Conservation (phyloP, 2,113 vertebrate genomes). For the Psilopsiagon aymara region DNA sequence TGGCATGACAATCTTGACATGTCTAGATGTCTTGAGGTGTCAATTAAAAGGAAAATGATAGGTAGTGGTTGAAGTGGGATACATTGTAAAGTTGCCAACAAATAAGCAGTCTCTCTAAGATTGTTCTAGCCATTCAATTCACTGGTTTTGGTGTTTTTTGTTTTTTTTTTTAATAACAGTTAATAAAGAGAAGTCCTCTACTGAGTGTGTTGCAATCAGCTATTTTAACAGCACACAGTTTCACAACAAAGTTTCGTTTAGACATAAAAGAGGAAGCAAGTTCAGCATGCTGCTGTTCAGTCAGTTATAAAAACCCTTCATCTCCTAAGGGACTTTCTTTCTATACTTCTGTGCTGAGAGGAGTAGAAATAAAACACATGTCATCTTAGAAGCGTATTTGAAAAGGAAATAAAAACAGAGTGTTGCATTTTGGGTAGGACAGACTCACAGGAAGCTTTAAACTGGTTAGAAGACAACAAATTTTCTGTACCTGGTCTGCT, state of each 20-base stretch:
- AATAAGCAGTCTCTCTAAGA: not conserved
- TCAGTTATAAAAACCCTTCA: conserved; percentile 59
- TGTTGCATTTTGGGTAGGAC: not conserved
- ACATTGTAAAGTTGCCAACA: not conserved
- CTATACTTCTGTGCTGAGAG: conserved; percentile 41
- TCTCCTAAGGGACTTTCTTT: conserved; percentile 73
- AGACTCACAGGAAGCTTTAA: not conserved
- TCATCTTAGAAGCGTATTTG: conserved; percentile 23
- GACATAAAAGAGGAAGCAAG: conserved; percentile 74
- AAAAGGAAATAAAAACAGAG: conserved; percentile 37
- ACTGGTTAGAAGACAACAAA: not conserved
- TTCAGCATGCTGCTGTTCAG: conserved; percentile 48
- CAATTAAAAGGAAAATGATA: not conserved
- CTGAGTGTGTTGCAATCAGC: conserved; percentile 8
- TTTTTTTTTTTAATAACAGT: not conserved
- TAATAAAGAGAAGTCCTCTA: not conserved
- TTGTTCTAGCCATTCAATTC: not conserved
- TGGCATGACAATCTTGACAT: not conserved
- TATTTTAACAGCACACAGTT: conserved; percentile 69
- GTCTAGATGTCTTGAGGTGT: not conserved
- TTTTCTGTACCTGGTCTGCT: conserved; percentile 12
- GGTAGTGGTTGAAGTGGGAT: not conserved
- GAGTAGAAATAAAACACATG: conserved; percentile 46
- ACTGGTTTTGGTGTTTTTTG: not conserved
- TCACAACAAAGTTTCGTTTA: conserved; percentile 74